phyloP scores from a whole-genome alignment of 2,113 vertebrate genomes.

The Climacteris rufus region DNA sequence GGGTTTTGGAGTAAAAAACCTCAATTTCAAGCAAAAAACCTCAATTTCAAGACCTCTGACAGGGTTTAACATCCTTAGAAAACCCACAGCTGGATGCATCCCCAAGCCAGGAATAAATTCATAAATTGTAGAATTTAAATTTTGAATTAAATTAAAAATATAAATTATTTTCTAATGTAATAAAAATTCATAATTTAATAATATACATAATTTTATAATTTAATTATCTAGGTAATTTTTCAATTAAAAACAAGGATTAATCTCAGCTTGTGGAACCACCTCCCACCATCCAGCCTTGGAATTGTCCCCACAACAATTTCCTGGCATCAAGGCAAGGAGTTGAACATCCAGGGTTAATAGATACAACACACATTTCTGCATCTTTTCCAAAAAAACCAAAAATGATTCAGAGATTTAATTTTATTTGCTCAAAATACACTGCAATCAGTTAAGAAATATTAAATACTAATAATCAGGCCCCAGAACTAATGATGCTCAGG shows the following conservation, averaged over 20 bases:
- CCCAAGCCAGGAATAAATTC: not conserved
- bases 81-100: not conserved
- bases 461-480: not conserved
- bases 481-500: rapidly evolving
- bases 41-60: not conserved
- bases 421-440: not conserved
- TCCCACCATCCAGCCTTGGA: not conserved
- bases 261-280: rapidly evolving
- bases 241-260: not conserved
- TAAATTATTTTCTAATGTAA: not conserved
- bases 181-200: not conserved
- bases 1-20: not conserved
- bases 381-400: not conserved
- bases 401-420: not conserved
- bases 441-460: not conserved
- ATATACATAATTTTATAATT: rapidly evolving
- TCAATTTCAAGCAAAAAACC: no score
- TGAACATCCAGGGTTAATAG: not conserved
- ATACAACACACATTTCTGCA: rapidly evolving
- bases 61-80: not conserved
- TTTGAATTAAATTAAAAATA: not conserved
- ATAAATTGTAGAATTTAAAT: not conserved
- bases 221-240: not conserved
- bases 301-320: rapidly evolving
- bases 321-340: rapidly evolving